Evolutionary conservation across 2,113 vertebrate genomes (phyloP).

Genomic region (Heptranchias perlo): DNA sequence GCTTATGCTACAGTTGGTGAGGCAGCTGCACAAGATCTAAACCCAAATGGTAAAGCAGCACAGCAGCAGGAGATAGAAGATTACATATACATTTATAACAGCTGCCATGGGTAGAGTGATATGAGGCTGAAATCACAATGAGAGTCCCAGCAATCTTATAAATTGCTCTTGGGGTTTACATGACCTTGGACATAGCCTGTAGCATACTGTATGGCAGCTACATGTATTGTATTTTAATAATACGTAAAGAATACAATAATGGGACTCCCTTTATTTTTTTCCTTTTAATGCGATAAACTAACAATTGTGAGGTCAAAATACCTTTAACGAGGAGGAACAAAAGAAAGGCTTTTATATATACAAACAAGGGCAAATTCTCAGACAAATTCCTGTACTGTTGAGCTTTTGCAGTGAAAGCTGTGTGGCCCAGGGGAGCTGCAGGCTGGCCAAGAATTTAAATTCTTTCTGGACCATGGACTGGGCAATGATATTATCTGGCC

Average conservation of each 20-base stretch:
- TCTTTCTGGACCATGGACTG: not conserved
- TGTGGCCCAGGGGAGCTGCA: not conserved
- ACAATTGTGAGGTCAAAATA: not conserved
- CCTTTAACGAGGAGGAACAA: not conserved
- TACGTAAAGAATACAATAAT: not conserved
- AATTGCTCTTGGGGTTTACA: not conserved
- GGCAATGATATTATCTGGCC: not conserved
- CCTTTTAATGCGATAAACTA: not conserved
- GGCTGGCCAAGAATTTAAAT: conserved; percentile 3
- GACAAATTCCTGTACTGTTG: not conserved
- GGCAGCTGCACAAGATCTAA: not conserved
- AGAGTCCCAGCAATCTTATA: not conserved
- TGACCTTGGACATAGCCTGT: not conserved
- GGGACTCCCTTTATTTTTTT: not conserved
- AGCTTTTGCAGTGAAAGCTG: not conserved
- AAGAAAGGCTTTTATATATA: not conserved
- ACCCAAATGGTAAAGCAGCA: not conserved
- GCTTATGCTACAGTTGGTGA: not conserved
- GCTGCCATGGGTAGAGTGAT: not conserved
- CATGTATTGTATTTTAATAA: not conserved
- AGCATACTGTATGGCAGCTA: not conserved
- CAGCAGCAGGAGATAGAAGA: not conserved
- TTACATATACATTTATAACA: not conserved
- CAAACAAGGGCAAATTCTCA: not conserved
- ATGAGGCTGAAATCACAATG: not conserved